Evolutionary conservation across 2,113 vertebrate genomes (phyloP).

Genomic region (Halcyon malimbica): DNA sequence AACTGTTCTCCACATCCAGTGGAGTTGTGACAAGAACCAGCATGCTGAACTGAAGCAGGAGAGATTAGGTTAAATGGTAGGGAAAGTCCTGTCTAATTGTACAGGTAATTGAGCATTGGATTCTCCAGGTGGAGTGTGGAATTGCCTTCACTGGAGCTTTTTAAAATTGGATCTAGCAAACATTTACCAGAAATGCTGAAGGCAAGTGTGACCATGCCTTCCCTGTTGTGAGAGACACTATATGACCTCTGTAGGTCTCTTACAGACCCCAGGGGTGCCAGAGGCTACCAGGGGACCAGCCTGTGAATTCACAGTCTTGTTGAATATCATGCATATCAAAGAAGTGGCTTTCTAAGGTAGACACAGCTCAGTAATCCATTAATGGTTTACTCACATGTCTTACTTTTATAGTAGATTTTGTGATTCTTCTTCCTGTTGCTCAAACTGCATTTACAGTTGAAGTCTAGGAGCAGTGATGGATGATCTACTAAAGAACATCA

Average conservation of each 20-base stretch:
- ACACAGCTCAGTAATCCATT: neutral
- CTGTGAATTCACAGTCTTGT: neutral
- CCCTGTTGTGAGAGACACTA: neutral
- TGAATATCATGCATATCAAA: neutral
- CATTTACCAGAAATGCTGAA: neutral
- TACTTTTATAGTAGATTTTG: neutral
- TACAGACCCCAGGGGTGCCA: neutral
- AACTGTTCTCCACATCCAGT: neutral
- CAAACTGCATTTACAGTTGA: neutral
- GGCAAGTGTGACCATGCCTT: rapidly evolving
- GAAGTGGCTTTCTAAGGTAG: neutral
- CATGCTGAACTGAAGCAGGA: neutral
- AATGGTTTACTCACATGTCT: neutral
- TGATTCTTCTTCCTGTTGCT: neutral
- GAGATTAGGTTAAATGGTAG: neutral
- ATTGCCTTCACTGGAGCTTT: neutral
- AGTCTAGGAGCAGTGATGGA: neutral
- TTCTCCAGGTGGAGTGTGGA: neutral
- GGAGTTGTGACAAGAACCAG: neutral
- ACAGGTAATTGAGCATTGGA: neutral
- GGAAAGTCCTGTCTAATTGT: neutral
- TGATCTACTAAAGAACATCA: neutral
- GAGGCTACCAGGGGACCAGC: neutral
- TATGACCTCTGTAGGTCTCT: neutral
- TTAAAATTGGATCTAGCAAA: neutral